A percentile compares a stretch with the other conserved stretches of the same genome.
Conservation (phyloP, 2,113 vertebrate species). For the Lophochroa leadbeateri region DNA sequence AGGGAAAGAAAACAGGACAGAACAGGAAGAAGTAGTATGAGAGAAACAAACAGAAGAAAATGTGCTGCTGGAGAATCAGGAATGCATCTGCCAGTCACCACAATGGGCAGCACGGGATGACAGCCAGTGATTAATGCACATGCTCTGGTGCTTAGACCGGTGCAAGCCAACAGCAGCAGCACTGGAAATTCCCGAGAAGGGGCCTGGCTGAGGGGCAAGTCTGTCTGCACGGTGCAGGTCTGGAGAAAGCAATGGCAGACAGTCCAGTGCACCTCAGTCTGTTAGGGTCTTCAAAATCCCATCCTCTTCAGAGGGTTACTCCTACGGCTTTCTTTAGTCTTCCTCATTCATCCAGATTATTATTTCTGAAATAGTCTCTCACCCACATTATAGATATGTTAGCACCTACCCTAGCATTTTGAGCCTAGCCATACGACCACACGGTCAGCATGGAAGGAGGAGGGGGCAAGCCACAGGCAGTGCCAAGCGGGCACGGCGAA, state of each 20-base stretch:
- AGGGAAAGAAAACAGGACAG: accelerated
- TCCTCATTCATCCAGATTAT: not conserved
- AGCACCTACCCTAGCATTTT: not conserved
- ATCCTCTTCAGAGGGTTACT: not conserved
- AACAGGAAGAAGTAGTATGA: not conserved
- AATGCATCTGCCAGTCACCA: not conserved
- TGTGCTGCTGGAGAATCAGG: not conserved
- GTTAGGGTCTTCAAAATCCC: not conserved
- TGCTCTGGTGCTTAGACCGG: not conserved
- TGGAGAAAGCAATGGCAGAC: not conserved
- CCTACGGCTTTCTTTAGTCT: not conserved
- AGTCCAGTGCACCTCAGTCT: not conserved
- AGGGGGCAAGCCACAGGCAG: not conserved
- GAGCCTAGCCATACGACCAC: accelerated
- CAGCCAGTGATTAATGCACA: not conserved
- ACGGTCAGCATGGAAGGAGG: accelerated
- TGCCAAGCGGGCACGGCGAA: accelerated
- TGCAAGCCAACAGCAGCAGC: not conserved
- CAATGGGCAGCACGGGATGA: not conserved
- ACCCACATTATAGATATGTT: not conserved
- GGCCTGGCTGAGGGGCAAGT: not conserved
- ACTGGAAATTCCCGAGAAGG: not conserved
- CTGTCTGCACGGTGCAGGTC: not conserved
- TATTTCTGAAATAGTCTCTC: not conserved
- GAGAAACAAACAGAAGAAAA: not conserved